Evolutionary conservation across 2,888 invertebrate species (phyloP).

Genomic region (Conchocele bisecta): DNA sequence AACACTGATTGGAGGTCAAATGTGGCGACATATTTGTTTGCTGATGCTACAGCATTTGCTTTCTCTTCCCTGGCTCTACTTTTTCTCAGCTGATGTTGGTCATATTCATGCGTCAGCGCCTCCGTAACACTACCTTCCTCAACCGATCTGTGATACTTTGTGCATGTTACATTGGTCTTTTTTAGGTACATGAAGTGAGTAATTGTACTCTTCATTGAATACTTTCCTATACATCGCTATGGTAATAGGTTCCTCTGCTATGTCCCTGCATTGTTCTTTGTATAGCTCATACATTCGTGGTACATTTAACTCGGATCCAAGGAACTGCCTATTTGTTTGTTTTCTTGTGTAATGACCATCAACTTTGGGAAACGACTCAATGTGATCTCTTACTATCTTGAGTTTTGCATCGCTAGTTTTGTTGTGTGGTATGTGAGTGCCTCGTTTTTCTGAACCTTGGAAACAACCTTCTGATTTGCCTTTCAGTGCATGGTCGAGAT

Average conservation of each 20-base stretch:
- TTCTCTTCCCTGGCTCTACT: background rate
- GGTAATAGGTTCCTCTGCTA: background rate
- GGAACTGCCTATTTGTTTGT: conserved; percentile 25
- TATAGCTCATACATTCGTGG: conserved; percentile 38
- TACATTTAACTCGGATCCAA: conserved; percentile 32
- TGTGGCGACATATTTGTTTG: background rate
- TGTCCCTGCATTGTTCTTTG: conserved; percentile 6
- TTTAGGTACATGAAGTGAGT: background rate
- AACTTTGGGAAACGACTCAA: conserved; percentile 48
- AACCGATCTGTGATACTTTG: background rate
- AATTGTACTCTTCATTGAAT: background rate
- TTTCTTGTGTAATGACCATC: conserved; percentile 46
- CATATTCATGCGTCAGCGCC: background rate
- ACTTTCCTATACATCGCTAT: background rate
- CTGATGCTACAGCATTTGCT: conserved; percentile 3
- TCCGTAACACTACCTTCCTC: background rate
- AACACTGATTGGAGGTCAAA: conserved; percentile 12
- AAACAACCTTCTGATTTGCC: conserved; percentile 1
- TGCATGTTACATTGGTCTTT: background rate
- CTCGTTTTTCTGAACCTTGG: conserved; percentile 17
- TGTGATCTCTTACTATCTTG: conserved; percentile 29
- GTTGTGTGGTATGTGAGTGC: conserved; percentile 32
- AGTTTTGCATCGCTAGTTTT: conserved; percentile 10
- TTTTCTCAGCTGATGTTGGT: background rate
- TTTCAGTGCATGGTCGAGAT: conserved; percentile 3